These are phyloP conservation scores for Crossaster papposus DNA, from an alignment of 53 echinoderm and acorn worm genomes.

Conservation along the genomic window DNA sequence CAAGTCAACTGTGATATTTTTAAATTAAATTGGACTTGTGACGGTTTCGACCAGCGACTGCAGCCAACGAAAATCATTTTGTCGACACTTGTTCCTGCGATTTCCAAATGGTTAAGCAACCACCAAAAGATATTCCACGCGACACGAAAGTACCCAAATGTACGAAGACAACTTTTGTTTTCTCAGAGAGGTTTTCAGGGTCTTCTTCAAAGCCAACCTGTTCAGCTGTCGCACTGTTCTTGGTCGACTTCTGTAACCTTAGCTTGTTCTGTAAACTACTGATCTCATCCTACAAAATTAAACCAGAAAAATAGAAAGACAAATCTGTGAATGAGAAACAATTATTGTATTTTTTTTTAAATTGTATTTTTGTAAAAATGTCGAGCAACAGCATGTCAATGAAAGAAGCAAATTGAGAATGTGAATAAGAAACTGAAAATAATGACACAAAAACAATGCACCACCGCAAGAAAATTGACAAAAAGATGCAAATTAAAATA, in stretches of 20 bases:
- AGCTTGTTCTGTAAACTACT: slow-evolving; percentile 75
- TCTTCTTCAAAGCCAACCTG: slow-evolving; percentile 91
- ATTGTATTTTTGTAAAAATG: not conserved
- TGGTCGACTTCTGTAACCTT: slow-evolving; percentile 88
- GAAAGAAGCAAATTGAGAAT: not conserved
- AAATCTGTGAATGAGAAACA: not conserved
- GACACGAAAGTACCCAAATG: no score
- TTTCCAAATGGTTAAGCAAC: no score
- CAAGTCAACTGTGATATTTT: no score
- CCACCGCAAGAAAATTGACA: not conserved
- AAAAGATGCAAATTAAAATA: no score
- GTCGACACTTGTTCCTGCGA: no score
- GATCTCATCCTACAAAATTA: slow-evolving; percentile 83
- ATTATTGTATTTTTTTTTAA: not conserved
- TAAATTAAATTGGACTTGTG: no score
- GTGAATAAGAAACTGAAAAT: not conserved
- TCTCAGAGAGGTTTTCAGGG: no score
- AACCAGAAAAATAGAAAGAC: not conserved
- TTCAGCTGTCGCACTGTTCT: slow-evolving; percentile 89
- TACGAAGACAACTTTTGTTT: no score
- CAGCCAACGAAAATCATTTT: no score
- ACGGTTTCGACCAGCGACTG: no score
- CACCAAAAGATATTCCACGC: no score
- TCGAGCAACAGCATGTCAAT: not conserved
- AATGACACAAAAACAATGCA: not conserved